Evolutionary conservation across 2,888 invertebrate genomes (phyloP).

Genomic region (Conops quadrifasciatus): DNA sequence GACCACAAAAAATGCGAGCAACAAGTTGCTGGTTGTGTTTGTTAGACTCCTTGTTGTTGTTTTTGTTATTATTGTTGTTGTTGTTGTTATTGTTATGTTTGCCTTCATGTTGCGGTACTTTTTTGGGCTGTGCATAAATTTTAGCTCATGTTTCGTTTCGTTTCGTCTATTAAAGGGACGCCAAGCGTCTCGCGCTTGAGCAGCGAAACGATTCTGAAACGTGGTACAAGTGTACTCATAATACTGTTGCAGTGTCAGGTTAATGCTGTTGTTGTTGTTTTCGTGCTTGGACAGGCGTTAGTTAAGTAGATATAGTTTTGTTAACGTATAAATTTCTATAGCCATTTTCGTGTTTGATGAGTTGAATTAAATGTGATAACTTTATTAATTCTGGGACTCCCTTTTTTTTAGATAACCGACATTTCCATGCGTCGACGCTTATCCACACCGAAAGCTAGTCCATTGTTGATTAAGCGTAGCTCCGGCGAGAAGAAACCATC

Average conservation of each 20-base stretch:
- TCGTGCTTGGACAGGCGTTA: constrained; percentile 1
- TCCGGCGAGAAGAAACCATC: constrained; percentile 66
- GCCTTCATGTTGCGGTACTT: constrained; percentile 46
- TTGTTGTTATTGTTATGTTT: constrained; percentile 26
- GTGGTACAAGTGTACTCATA: constrained; percentile 6
- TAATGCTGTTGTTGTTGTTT: constrained; percentile 21
- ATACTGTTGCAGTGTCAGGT: constrained; percentile 26
- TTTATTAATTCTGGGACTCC: background rate
- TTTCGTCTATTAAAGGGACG: constrained; percentile 13
- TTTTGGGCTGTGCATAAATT: constrained; percentile 27
- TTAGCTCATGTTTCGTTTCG: constrained; percentile 16
- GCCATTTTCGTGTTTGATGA: background rate
- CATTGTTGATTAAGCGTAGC: constrained; percentile 71
- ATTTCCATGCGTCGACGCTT: constrained; percentile 78
- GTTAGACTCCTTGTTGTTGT: constrained; percentile 36
- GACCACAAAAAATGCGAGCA: constrained; percentile 32
- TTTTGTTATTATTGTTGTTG: constrained; percentile 37
- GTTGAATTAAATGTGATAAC: background rate
- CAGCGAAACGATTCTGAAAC: constrained; percentile 5
- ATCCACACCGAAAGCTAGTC: constrained; percentile 78
- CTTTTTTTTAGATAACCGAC: constrained; percentile 62
- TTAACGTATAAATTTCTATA: too few species aligned
- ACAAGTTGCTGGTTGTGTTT: constrained; percentile 14
- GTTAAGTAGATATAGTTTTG: background rate
- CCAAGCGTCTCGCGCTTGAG: background rate